phyloP scores from a whole-genome alignment of 2,113 vertebrate species.

The Ailuropoda melanoleuca region DNA sequence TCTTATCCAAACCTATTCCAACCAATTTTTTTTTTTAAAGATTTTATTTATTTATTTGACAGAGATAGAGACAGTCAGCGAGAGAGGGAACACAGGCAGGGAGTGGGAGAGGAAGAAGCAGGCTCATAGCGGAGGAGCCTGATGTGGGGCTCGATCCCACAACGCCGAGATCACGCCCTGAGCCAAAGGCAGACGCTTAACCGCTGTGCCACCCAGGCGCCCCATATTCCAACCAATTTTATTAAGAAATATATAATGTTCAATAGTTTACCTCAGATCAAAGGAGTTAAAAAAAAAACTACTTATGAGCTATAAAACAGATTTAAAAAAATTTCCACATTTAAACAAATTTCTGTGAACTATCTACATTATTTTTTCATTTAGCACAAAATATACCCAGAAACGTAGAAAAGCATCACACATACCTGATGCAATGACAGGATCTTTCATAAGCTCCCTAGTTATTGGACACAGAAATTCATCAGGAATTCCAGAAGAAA shows the following conservation, averaged over 20 bases:
- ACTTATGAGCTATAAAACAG: not conserved
- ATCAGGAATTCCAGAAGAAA: slow-evolving; percentile 85
- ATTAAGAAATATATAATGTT: not conserved
- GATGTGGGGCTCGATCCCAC: too few relatives aligned
- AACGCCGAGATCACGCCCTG: too few relatives aligned
- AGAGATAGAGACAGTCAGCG: too few relatives aligned
- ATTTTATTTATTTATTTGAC: too few relatives aligned
- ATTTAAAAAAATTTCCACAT: not conserved
- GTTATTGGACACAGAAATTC: slow-evolving; percentile 94
- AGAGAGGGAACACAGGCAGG: too few relatives aligned
- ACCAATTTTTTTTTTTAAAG: too few relatives aligned
- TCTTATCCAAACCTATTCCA: not conserved
- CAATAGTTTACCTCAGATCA: not conserved
- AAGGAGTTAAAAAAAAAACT: not conserved
- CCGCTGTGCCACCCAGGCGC: too few relatives aligned
- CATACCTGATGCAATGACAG: slow-evolving; percentile 92
- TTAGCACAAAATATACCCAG: not conserved
- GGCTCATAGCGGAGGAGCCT: too few relatives aligned
- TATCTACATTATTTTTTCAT: not conserved
- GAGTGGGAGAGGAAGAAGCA: too few relatives aligned
- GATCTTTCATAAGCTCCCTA: slow-evolving; percentile 92
- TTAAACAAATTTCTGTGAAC: not conserved
- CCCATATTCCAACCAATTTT: too few relatives aligned
- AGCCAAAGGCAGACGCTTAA: too few relatives aligned
- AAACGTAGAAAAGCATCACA: not conserved